Evolutionary conservation across 2,113 vertebrate species (phyloP), one percentile per base, ranked within the genome.

Genomic region (Rafetus swinhoei): DNA sequence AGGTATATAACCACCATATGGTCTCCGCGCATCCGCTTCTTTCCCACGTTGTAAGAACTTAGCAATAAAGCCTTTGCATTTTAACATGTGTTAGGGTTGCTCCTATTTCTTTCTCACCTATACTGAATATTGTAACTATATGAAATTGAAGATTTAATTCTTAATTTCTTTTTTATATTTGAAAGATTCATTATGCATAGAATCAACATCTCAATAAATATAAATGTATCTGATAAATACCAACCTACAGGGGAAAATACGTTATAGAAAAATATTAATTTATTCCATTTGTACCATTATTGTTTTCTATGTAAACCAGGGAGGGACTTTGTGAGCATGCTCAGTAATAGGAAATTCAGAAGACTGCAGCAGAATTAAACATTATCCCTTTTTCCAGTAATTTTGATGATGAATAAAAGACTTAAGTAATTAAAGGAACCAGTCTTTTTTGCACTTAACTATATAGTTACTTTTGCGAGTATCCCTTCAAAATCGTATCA

Each of bases 21-120:
- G 83, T 95, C 87, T 97, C 91, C 88, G 93, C 84, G 76, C 81
- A 79, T 94, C 92, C 74, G 82, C 87, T 95, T 96, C 92, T 98
- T 96, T 82, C 89, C 81, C 45, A 93, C 4, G 84, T 95, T 88
- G 24, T 55, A 86, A 87, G 89, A 90, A 90, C 84, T 90, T 85
- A 94, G 85, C 86, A 93, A 84, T 7, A 82, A 94, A 59, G 79
- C 89, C 7, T 94, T 90, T 95, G 89, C 93, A 32, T 92, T 96
- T 88, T 84, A 6, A 7, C 88, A 79, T 94, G 32, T 88, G 25
- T 92, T 95, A 93, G 27, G 74, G 39, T 50, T 82, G 62, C 89
- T 89, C 92, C 80, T 90, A 86, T 83, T 87, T 94, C 80, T 95
- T 85, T 50, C 79, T 74, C 18, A n/a, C 65, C 65, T 92, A 76